A percentile compares a stretch with the other conserved stretches of the same genome.
Evolutionary conservation across 2,113 vertebrate species (phyloP).

Genomic region (Numida meleagris): DNA sequence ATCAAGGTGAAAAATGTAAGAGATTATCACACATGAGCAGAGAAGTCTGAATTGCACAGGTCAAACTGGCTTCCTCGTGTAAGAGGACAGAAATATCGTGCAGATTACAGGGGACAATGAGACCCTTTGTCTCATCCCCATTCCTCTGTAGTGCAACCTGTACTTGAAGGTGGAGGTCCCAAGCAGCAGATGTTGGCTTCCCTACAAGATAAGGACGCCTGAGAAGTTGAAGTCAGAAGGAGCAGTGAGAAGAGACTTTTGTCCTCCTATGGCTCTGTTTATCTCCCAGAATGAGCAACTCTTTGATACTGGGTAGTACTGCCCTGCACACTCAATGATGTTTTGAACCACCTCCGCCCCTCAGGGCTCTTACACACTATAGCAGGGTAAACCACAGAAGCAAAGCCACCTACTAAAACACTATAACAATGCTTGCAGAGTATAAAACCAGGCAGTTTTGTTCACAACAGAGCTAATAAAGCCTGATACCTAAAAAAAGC

Average conservation of each 20-base stretch:
- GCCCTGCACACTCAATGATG: background rate
- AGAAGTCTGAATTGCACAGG: background rate
- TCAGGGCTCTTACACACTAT: background rate
- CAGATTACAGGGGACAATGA: background rate
- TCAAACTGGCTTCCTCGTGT: background rate
- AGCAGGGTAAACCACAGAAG: background rate
- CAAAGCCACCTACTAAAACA: background rate
- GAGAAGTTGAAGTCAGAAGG: background rate
- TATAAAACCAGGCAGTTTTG: background rate
- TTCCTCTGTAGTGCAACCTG: background rate
- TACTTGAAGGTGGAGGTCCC: background rate
- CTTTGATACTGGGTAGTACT: background rate
- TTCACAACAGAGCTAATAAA: slow-evolving; percentile 26
- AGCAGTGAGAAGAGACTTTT: background rate
- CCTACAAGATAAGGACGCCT: background rate
- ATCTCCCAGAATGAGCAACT: background rate
- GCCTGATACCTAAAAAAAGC: background rate
- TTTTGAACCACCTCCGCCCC: slow-evolving; percentile 13
- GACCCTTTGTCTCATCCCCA: background rate
- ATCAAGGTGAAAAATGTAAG: background rate
- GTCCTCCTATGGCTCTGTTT: background rate
- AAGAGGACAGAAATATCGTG: background rate
- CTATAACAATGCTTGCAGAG: background rate
- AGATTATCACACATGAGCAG: background rate
- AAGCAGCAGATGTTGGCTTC: background rate